These are phyloP conservation scores for Hippocampus zosterae DNA, from an alignment of 2,113 vertebrate species.

Conservation along the genomic window DNA sequence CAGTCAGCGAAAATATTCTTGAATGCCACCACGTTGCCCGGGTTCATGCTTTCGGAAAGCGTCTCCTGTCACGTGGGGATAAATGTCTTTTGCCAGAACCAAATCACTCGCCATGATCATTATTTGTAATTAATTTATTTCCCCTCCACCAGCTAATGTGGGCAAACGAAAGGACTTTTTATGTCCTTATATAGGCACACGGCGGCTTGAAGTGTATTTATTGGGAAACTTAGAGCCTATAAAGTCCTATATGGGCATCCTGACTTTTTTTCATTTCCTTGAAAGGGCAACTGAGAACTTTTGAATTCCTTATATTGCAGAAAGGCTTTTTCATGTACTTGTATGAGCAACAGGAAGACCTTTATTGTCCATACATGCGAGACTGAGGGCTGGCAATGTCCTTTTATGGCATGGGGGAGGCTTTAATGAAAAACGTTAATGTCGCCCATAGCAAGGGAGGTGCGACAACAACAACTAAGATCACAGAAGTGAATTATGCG, in stretches of 20 bases:
- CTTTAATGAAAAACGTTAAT: no score
- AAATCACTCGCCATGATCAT: not conserved
- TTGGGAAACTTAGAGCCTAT: not conserved
- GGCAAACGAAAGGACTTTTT: not conserved
- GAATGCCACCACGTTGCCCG: not conserved
- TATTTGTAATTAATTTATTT: no score
- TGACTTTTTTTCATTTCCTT: not conserved
- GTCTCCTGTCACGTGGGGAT: constrained; percentile 14
- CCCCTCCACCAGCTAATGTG: not conserved
- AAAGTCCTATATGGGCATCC: not conserved
- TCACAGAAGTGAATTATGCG: not conserved
- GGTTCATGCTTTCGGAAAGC: constrained; percentile 12
- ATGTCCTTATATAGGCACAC: not conserved
- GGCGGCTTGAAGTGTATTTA: not conserved
- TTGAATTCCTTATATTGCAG: not conserved
- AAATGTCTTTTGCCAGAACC: constrained; percentile 6
- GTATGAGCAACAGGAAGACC: not conserved
- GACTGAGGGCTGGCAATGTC: not conserved
- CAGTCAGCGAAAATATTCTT: constrained; percentile 18
- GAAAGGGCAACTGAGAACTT: not conserved
- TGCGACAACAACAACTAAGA: not conserved
- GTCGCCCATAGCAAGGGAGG: no score
- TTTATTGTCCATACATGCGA: not conserved
- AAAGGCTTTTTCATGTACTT: not conserved
- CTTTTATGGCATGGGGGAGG: not conserved